Base-by-base conservation (phyloP, 2,888 invertebrate genomes). In the Pachliopta kotzebuea region DNA sequence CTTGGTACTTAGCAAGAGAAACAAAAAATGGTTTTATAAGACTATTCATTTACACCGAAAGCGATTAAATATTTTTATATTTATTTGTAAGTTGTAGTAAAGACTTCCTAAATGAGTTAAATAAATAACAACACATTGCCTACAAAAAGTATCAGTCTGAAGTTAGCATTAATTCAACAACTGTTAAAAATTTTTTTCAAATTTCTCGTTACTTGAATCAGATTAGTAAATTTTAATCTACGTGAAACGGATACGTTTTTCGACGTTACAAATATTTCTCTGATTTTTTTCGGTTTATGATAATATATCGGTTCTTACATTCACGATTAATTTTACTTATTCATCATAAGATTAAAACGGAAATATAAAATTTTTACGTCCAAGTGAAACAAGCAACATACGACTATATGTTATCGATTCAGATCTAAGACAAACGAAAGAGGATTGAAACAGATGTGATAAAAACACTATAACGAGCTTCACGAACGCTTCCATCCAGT, bases 401-500 rank as follows among this genome's bases (percentile, higher is more conserved):
- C 21, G 17, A 20, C 17, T 55, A 24, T 42, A 45, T n/a, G 18
- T 14, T 45, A 52, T 20, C 37, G 52, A 57, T 60, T 31, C 20
- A 31, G 20, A 58, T 60, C 29, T 20, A 61, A 24, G 24, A 56
- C 17, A 14, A 37, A 64, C 50, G 21, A 31, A 17, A 56, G 17
- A 49, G 52, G 42, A 62, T 61, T 31, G 58, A 42, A 63, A 58
- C 56, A 59, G 56, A 68, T 61, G 63, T 42, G 57, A 57, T 62
- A 63, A 68, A 64, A 61, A 66, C 37, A 45, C 54, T 42, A 67
- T 58, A 65, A 58, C 65, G 54, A 62, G 53, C 66, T 31, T 62
- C 37, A 52, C 58, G 64, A 67, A 66, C 56, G 54, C 57, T 45
- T 58, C 62, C 62, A 57, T 61, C 52, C 71, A 67, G 65, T 68